Conservation (phyloP, 2,888 invertebrate genomes). For the Anoplius nigerrimus region DNA sequence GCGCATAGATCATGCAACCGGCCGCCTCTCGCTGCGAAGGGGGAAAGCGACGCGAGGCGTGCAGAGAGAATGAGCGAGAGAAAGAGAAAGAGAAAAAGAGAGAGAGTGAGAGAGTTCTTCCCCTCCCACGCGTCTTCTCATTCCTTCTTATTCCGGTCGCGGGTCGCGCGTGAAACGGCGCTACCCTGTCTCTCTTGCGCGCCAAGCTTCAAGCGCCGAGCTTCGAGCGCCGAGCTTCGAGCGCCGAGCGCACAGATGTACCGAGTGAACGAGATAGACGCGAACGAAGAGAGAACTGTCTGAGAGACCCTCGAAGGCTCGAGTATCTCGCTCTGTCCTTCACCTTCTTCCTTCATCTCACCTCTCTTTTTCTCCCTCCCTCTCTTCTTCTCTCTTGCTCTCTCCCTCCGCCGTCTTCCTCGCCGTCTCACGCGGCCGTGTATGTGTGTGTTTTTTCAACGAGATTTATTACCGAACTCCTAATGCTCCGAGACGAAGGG, state of each 20-base stretch:
- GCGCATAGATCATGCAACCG: slow-evolving; percentile 66
- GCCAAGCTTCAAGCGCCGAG: too few relatives aligned
- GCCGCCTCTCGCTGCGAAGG: slow-evolving; percentile 57
- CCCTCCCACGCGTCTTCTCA: slow-evolving; percentile 34
- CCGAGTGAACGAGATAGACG: slow-evolving; percentile 57
- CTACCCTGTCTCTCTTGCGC: slow-evolving; percentile 19
- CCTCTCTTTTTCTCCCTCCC: background rate
- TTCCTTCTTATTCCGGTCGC: slow-evolving; percentile 13
- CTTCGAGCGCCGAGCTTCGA: too few relatives aligned
- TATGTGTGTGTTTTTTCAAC: slow-evolving; percentile 69
- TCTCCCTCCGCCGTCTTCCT: slow-evolving; percentile 20
- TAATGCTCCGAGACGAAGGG: slow-evolving; percentile 63
- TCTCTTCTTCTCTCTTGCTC: slow-evolving; percentile 1
- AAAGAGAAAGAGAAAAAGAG: slow-evolving; percentile 7
- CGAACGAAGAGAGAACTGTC: slow-evolving; percentile 48
- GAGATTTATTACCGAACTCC: slow-evolving; percentile 74
- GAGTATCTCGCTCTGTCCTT: slow-evolving; percentile 10
- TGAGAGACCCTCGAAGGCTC: slow-evolving; percentile 34
- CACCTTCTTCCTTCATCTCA: background rate
- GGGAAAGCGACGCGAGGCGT: slow-evolving; percentile 32
- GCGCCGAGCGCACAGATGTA: slow-evolving; percentile 55
- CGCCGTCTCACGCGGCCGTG: slow-evolving; percentile 36
- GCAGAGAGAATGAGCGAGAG: slow-evolving; percentile 22
- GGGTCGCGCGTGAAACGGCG: background rate
- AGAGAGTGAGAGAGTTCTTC: slow-evolving; percentile 19